Conservation (phyloP, 2,113 vertebrate species). For the Saimiri boliviensis region DNA sequence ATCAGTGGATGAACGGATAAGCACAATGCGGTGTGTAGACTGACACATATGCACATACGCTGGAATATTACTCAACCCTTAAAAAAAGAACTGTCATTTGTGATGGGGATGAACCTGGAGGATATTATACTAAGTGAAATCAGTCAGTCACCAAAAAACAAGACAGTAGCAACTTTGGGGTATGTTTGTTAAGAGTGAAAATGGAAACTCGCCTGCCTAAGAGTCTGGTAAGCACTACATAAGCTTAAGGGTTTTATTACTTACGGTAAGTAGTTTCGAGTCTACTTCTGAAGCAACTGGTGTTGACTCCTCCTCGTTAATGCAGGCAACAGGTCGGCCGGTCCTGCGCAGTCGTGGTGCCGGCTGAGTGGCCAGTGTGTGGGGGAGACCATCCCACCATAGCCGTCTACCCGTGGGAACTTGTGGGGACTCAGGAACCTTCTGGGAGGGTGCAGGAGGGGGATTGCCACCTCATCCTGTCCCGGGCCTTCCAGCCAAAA, state of each 20-base stretch:
- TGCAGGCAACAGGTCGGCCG: not conserved
- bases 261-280: not conserved
- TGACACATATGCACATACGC: not conserved
- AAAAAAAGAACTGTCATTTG: not conserved
- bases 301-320: not conserved
- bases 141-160: not conserved
- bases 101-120: not conserved
- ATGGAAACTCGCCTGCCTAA: not conserved
- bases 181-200: not conserved
- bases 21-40: not conserved
- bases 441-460: too few relatives aligned
- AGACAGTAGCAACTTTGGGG: not conserved
- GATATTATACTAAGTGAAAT: not conserved
- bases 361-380: too few relatives aligned
- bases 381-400: not conserved
- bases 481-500: not conserved
- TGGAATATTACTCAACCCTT: not conserved
- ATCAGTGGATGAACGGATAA: not conserved
- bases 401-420: too few relatives aligned
- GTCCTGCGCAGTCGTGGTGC: not conserved
- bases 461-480: not conserved
- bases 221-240: too few relatives aligned
- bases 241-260: not conserved
- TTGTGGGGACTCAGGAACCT: too few relatives aligned
- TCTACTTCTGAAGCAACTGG: not conserved